Evolutionary conservation across 2,797 vertebrate species (phyloP).

Genomic region (Pantherophis vulpinus): DNA sequence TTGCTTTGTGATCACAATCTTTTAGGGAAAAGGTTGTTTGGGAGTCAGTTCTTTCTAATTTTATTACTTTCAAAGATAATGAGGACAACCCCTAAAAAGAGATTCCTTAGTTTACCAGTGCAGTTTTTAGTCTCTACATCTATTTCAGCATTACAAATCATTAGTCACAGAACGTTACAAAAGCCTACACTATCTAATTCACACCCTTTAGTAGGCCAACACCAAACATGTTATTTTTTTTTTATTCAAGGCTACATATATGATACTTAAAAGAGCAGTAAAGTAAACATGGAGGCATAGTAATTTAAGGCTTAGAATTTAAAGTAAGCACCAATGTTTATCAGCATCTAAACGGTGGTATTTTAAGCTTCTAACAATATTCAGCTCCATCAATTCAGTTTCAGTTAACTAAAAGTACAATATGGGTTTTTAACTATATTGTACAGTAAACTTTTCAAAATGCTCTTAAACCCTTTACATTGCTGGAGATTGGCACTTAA

Average conservation of each 20-base stretch:
- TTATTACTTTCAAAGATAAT: not conserved
- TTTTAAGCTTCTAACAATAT: slow-evolving; percentile 16
- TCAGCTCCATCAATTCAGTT: not conserved
- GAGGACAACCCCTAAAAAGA: not conserved
- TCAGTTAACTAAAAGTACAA: not conserved
- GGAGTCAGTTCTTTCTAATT: not conserved
- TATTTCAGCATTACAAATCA: not conserved
- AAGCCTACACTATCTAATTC: not conserved
- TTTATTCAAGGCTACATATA: not conserved
- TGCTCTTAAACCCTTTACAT: not conserved
- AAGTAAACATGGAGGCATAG: not conserved
- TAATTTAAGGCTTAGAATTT: slow-evolving; percentile 22
- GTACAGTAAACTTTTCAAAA: not conserved
- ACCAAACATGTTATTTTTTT: not conserved
- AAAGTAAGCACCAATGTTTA: slow-evolving; percentile 8
- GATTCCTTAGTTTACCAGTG: not conserved
- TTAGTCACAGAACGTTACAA: not conserved
- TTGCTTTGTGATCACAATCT: not conserved
- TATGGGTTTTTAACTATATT: not conserved
- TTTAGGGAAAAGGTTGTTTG: not conserved
- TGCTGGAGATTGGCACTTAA: not conserved
- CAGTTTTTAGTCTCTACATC: slow-evolving; percentile 2
- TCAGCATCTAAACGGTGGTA: not conserved
- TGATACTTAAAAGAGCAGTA: slow-evolving; percentile 11
- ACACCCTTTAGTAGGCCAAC: not conserved